A percentile compares a stretch with the other conserved stretches of the same genome.
phyloP scores from a whole-genome alignment of 2,888 invertebrate genomes.

The Caprella mutica region DNA sequence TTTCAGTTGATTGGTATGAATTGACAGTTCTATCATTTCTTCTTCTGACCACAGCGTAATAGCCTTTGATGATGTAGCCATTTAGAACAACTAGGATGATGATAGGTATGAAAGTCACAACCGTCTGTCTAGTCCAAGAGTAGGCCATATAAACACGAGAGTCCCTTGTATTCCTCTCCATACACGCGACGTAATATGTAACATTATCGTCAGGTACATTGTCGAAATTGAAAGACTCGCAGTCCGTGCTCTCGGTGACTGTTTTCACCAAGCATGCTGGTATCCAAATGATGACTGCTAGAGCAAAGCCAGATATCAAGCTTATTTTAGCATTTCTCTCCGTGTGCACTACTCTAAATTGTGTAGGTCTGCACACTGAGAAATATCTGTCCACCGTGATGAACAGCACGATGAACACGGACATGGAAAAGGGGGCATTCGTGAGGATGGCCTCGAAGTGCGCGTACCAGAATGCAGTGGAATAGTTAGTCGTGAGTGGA shows the following conservation, averaged over 20 bases:
- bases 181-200: slow-evolving; percentile 27
- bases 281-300: slow-evolving; percentile 41
- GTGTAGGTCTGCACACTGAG: slow-evolving; percentile 42
- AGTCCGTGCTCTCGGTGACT: slow-evolving; percentile 8
- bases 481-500: slow-evolving; percentile 29
- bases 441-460: slow-evolving; percentile 44
- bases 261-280: slow-evolving; percentile 42
- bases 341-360: slow-evolving; percentile 40
- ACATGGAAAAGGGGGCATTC: slow-evolving; percentile 44
- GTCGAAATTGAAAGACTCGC: slow-evolving; percentile 5
- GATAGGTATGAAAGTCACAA: slow-evolving; percentile 43
- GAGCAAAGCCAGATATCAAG: slow-evolving; percentile 39
- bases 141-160: slow-evolving; percentile 37
- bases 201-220: slow-evolving; percentile 8
- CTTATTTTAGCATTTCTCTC: slow-evolving; percentile 39
- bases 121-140: slow-evolving; percentile 41
- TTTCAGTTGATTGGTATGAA: neutral
- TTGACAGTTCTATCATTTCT: neutral
- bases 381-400: slow-evolving; percentile 45
- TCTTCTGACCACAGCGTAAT: neutral
- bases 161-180: neutral
- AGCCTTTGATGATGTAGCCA: slow-evolving; percentile 15
- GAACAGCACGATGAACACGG: slow-evolving; percentile 45
- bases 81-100: slow-evolving; percentile 42
- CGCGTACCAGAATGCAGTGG: slow-evolving; percentile 41